Conservation (phyloP, 2,113 vertebrate genomes). For the Oncorhynchus clarkii region DNA sequence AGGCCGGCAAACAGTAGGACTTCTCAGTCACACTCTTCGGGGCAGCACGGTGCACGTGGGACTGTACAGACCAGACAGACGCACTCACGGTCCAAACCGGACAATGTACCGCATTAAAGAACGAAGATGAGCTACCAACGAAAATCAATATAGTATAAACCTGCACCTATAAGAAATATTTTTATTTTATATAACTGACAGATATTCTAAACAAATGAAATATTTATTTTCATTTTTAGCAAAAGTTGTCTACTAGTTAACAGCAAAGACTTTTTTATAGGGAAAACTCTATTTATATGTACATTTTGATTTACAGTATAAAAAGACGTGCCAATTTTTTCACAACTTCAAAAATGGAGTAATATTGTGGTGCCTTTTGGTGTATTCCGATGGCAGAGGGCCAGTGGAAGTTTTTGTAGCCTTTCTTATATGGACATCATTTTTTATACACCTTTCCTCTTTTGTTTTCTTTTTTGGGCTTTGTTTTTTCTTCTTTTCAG, state of each 20-base stretch:
- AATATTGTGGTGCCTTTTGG: conserved; percentile 99
- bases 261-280: conserved; percentile 99
- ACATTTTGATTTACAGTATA: conserved; percentile 99
- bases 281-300: conserved; percentile 99
- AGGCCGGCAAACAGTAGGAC: conserved; percentile 89
- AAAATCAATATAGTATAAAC: conserved; percentile 79
- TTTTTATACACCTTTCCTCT: conserved; percentile 77
- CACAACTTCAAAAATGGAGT: conserved; percentile 95
- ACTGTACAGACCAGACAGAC: conserved; percentile 81
- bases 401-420: conserved; percentile 89
- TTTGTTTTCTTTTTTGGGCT: conserved; percentile 56
- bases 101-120: conserved; percentile 87
- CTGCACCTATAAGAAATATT: conserved; percentile 88
- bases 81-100: conserved; percentile 81
- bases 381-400: conserved; percentile 93
- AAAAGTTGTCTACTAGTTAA: conserved; percentile 99
- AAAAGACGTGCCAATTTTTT: conserved; percentile 98
- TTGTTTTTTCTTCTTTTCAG: conserved; percentile 54
- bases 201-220: conserved; percentile 98
- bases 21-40: conserved; percentile 89
- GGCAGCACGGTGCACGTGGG: conserved; percentile 78
- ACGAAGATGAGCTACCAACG: conserved; percentile 66
- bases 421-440: conserved; percentile 87
- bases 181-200: conserved; percentile 99
- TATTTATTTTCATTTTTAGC: conserved; percentile 99